phyloP scores from a whole-genome alignment of 2,113 vertebrate species.

The Lepus europaeus region DNA sequence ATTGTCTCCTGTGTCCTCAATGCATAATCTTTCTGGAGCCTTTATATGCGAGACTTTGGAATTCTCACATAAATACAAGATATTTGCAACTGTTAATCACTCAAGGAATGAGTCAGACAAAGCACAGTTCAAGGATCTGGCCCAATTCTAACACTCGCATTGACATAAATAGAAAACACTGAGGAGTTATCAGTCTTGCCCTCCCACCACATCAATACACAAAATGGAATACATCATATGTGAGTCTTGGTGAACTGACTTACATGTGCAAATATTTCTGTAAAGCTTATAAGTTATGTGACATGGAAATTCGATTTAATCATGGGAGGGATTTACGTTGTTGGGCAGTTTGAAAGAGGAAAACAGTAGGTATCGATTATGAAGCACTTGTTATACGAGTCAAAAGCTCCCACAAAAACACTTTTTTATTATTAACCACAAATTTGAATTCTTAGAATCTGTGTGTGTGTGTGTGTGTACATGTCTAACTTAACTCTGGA shows the following conservation, averaged over 20 bases:
- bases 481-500: background rate
- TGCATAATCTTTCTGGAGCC: background rate
- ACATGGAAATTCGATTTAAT: background rate
- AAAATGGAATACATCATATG: background rate
- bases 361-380: background rate
- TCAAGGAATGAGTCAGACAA: background rate
- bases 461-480: too few relatives aligned
- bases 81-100: background rate
- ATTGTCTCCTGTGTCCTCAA: conserved; percentile 1
- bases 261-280: background rate
- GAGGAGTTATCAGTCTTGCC: background rate
- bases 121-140: background rate
- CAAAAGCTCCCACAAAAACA: background rate
- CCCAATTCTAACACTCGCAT: background rate
- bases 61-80: background rate
- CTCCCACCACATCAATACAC: background rate
- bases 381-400: conserved; percentile 47
- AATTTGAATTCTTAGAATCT: conserved; percentile 2
- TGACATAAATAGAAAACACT: background rate
- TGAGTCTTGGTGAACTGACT: background rate
- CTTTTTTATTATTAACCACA: background rate
- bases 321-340: background rate
- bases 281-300: background rate
- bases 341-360: background rate
- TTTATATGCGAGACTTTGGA: background rate